Evolutionary conservation across 2,797 vertebrate genomes (phyloP).

Genomic region (Microtus californicus): DNA sequence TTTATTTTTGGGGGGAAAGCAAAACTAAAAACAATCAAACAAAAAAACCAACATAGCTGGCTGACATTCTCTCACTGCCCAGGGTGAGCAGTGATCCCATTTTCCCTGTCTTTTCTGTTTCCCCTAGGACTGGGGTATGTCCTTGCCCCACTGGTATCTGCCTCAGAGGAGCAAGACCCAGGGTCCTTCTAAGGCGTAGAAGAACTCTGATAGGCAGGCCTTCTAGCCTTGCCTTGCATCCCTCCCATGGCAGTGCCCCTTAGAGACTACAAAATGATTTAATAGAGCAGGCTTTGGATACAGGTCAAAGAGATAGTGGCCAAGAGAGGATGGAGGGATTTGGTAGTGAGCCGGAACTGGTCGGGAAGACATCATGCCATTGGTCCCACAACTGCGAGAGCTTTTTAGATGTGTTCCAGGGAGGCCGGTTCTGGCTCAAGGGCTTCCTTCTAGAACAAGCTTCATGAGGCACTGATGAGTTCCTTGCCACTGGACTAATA

Average conservation of each 20-base stretch:
- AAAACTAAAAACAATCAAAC: neutral
- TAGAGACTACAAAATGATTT: neutral
- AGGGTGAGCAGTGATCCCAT: neutral
- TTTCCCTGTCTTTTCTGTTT: neutral
- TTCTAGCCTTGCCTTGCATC: neutral
- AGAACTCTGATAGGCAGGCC: neutral
- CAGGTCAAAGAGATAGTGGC: neutral
- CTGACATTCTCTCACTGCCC: neutral
- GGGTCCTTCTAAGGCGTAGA: neutral
- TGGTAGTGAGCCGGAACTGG: neutral
- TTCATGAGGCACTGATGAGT: neutral
- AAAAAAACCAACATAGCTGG: neutral
- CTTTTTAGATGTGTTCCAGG: neutral
- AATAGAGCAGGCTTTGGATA: neutral
- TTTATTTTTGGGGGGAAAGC: neutral
- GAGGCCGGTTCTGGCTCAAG: neutral
- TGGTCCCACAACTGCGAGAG: neutral
- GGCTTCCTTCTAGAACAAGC: neutral
- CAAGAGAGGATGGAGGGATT: neutral
- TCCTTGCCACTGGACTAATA: neutral
- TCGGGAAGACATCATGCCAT: neutral
- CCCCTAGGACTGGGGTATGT: neutral
- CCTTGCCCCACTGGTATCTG: neutral
- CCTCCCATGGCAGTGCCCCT: neutral
- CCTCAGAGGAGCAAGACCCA: neutral